Conservation (phyloP, 2,888 invertebrate genomes). For the Lasioglossum leucozonium region DNA sequence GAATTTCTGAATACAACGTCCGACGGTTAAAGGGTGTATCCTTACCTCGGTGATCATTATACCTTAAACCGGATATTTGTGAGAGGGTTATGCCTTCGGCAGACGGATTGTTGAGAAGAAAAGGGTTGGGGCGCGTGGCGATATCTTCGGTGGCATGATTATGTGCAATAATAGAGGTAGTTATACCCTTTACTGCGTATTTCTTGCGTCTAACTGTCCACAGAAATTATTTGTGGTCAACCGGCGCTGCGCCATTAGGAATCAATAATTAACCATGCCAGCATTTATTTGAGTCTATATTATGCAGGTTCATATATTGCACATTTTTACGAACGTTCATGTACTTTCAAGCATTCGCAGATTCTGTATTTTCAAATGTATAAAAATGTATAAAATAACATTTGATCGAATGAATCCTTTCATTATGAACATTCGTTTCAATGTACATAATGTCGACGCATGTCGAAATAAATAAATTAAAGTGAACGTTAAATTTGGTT, state of each 20-base stretch:
- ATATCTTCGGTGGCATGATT: constrained; percentile 61
- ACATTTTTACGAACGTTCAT: neutral
- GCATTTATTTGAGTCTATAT: neutral
- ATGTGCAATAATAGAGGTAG: constrained; percentile 67
- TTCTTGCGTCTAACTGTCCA: constrained; percentile 2
- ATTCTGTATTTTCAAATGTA: too few relatives aligned
- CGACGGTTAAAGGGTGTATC: constrained; percentile 63
- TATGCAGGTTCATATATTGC: neutral
- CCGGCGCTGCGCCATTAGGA: neutral
- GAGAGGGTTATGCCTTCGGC: constrained; percentile 68
- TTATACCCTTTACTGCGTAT: constrained; percentile 26
- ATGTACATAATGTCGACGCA: neutral
- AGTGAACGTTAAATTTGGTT: too few relatives aligned
- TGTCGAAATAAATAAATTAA: neutral
- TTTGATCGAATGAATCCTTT: too few relatives aligned
- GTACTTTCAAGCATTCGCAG: neutral
- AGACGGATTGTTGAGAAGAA: constrained; percentile 60
- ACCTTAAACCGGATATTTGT: constrained; percentile 51
- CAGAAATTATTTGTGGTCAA: neutral
- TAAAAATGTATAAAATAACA: too few relatives aligned
- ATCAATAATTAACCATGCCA: too few relatives aligned
- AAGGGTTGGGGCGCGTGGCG: constrained; percentile 71
- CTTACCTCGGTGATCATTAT: constrained; percentile 69
- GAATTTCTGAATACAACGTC: constrained; percentile 33
- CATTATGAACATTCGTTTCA: too few relatives aligned